Evolutionary conservation across 2,113 vertebrate species (phyloP), one percentile per base, ranked within the genome.

Genomic region (Charadrius vociferus): DNA sequence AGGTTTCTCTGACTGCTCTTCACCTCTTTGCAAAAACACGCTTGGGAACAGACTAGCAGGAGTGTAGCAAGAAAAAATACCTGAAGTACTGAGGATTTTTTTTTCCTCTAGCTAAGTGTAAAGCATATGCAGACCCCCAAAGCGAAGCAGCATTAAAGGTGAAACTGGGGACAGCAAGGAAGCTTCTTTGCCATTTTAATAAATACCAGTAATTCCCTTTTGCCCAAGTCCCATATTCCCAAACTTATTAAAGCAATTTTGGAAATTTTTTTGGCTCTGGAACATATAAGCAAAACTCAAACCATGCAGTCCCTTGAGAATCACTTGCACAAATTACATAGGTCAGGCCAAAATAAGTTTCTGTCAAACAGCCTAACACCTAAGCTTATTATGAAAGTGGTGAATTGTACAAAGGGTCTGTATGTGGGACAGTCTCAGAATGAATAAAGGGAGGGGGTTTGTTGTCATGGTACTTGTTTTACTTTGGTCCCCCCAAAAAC

Each of bases 361-460:
- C 97, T 98, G 95, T 98, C 98, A 96, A 98, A 95, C 95, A 97
- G 81, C 96, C 98, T 98, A 96, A 98, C 98, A 98, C 98, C 97
- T 98, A 93, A 14, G 90, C 73, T 98, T 98, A 97, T 98, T 98
- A 97, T 89, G 72, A 97, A 98, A 95, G 55, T 73, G 84, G 62
- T 95, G 86, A 92, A 59, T 95, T 91, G 91, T 93, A 85, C 90
- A 58, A 85, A 93, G 72, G 75, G 70, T 88, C 85, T 91, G 59
- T 74, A 94, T 88, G 36, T 81, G n/a, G 32, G 80, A 70, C 88
- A 82, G 9, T 67, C 65, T 86, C 61, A 27, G 43, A 68, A 45
- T 77, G 67, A 45, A 50, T 84, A 41, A 36, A 9, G 32, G 32
- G 2, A 9, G 41, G 14, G 14, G 32, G 18, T 5, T 45, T 78